phyloP scores from a whole-genome alignment of 1,140 invertebrate genomes.

The Calliphora vicina region DNA sequence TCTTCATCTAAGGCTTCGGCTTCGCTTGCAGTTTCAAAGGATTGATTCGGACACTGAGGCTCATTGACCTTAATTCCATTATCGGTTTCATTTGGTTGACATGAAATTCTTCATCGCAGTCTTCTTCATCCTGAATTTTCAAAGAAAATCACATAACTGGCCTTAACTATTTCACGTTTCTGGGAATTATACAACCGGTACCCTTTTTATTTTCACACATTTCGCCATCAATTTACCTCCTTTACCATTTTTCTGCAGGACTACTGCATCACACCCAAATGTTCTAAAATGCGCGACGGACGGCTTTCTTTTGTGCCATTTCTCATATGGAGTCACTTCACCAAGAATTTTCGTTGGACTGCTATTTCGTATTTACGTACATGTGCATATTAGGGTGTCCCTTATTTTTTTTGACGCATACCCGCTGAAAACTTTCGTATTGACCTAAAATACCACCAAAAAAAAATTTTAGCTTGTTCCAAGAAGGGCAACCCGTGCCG shows the following conservation, averaged over 20 bases:
- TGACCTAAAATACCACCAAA: no score
- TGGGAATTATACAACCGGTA: not conserved
- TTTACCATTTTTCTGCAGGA: conserved; percentile 52
- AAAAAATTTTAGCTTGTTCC: no score
- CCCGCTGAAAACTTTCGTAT: no score
- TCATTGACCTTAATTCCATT: no score
- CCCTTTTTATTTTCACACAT: conserved; percentile 6
- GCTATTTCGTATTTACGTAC: not conserved
- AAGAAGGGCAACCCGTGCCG: no score
- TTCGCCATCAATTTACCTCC: conserved; percentile 44
- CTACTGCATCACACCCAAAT: conserved; percentile 53
- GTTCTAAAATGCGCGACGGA: conserved; percentile 49
- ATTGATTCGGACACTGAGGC: not conserved
- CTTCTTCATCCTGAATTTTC: not conserved
- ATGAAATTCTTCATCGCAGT: not conserved
- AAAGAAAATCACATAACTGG: not conserved
- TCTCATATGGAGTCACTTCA: conserved; percentile 20
- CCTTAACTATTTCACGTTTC: not conserved
- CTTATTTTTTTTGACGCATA: no score
- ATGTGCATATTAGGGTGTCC: no score
- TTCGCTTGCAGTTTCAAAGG: not conserved
- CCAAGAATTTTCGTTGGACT: not conserved
- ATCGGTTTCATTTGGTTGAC: not conserved
- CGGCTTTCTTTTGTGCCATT: conserved; percentile 41
- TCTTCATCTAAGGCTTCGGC: not conserved